Evolutionary conservation across 2,113 vertebrate genomes (phyloP), one percentile per base, ranked within the genome.

Genomic region (Gnathonemus longibarbis): DNA sequence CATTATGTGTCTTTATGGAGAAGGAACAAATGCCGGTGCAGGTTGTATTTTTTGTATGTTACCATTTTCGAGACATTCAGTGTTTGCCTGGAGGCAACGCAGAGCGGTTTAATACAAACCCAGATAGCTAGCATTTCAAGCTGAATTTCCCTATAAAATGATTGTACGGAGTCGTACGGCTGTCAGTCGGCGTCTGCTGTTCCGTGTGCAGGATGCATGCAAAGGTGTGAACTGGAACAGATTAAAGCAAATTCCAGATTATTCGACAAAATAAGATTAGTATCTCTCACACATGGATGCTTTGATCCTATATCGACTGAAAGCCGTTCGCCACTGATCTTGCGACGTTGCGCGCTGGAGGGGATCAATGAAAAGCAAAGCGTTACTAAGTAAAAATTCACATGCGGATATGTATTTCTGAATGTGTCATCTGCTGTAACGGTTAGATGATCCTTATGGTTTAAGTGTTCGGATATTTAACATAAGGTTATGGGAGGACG

Each of bases 231-330:
- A 45, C 45, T 48, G 19, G 42, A n/a, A 2, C 83, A n/a, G 42
- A 84, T 84, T 45, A 48, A 21, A n/a, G 83, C 45, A 46, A n/a
- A 42, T 42, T 11, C 19, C 52, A 84, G 52, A 35, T 35, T 21
- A 27, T 89, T 83, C 19, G 10, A 31, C 27, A 89, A 94, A 93
- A 94, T 94, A 92, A 91, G 93, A 91, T 94, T 92, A 90, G 56
- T 46, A 19, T 86, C 87, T 84, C 31, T 27, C 24, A n/a, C 39
- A 35, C n/a, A 62, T 52, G 11, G 52, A 19, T n/a, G 77, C 77
- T 85, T 58, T 84, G 89, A 89, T 89, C 89, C 52, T 48, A 15
- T 58, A 89, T 27, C 24, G 39, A 39, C 39, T 3, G 49, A 53
- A 89, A 89, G 35, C 50, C 52, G 52, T 27, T 58, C 49, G 19